Conservation (phyloP, 2,113 vertebrate genomes). For the Cygnus buccinator region DNA sequence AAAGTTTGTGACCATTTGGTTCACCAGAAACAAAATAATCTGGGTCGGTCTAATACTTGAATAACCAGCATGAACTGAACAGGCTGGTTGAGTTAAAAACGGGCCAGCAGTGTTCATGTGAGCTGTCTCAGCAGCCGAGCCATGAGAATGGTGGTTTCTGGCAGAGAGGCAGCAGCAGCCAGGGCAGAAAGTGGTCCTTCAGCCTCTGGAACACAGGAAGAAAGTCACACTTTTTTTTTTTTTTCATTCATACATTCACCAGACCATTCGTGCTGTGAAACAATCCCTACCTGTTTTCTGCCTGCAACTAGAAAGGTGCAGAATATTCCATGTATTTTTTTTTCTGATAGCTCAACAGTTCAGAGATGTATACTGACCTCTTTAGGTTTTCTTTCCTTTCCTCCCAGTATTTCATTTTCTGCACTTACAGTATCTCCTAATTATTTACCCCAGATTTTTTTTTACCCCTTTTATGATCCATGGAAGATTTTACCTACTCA, state of each 20-base stretch:
- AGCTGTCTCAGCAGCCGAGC: neutral
- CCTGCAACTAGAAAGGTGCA: neutral
- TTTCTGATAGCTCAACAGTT: neutral
- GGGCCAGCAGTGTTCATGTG: neutral
- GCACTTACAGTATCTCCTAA: neutral
- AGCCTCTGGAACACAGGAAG: neutral
- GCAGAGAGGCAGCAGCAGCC: neutral
- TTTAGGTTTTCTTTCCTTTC: neutral
- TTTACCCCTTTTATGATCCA: neutral
- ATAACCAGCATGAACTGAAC: neutral
- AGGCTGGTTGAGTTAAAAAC: neutral
- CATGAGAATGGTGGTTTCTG: neutral
- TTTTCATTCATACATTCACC: neutral
- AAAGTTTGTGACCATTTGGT: neutral
- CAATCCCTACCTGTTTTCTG: neutral
- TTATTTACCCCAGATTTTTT: neutral
- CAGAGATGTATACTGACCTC: neutral
- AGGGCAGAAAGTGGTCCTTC: neutral
- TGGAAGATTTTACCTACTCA: neutral
- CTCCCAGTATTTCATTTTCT: neutral
- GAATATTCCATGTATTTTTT: neutral
- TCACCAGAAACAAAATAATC: neutral
- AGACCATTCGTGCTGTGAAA: neutral
- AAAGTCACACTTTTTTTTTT: neutral
- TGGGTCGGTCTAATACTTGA: neutral